These are phyloP conservation scores for Cantharis rustica DNA, from an alignment of 2,888 invertebrate species.

Conservation along the genomic window DNA sequence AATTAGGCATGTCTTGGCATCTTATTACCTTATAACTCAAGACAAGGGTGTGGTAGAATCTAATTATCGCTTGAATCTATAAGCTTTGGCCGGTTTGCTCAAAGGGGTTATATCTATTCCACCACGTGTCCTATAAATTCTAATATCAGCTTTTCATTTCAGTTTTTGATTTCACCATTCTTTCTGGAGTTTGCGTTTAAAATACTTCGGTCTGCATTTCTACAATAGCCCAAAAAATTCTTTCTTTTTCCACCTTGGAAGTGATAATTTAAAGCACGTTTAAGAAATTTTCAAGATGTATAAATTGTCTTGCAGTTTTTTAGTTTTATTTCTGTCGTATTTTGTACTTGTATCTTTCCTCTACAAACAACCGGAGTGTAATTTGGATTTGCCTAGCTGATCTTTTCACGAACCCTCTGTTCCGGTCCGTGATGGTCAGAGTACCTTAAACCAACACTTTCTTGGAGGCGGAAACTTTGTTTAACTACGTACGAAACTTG, in stretches of 20 bases:
- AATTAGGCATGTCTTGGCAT: slow-evolving; percentile 54
- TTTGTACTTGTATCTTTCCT: not conserved
- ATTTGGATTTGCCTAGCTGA: slow-evolving; percentile 9
- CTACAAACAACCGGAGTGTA: slow-evolving; percentile 16
- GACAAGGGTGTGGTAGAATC: slow-evolving; percentile 56
- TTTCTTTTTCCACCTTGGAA: not conserved
- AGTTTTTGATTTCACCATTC: not conserved
- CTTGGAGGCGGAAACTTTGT: slow-evolving; percentile 46
- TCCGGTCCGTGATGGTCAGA: slow-evolving; percentile 49
- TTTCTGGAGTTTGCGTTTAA: not conserved
- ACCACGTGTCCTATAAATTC: slow-evolving; percentile 17
- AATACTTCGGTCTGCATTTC: not conserved
- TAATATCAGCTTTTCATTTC: not conserved
- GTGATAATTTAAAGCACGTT: not conserved
- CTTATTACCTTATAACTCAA: slow-evolving; percentile 58
- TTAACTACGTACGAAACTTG: slow-evolving; percentile 50
- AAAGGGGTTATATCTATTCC: slow-evolving; percentile 35
- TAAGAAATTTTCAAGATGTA: not conserved
- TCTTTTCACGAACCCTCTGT: slow-evolving; percentile 35
- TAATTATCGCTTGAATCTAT: slow-evolving; percentile 55
- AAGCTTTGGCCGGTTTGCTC: slow-evolving; percentile 41
- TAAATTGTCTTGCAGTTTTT: not conserved
- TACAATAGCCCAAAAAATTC: not conserved
- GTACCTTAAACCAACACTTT: slow-evolving; percentile 52
- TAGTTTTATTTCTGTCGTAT: not conserved